phyloP scores from a whole-genome alignment of 1,140 invertebrate species.

The Paracyclopina nana region DNA sequence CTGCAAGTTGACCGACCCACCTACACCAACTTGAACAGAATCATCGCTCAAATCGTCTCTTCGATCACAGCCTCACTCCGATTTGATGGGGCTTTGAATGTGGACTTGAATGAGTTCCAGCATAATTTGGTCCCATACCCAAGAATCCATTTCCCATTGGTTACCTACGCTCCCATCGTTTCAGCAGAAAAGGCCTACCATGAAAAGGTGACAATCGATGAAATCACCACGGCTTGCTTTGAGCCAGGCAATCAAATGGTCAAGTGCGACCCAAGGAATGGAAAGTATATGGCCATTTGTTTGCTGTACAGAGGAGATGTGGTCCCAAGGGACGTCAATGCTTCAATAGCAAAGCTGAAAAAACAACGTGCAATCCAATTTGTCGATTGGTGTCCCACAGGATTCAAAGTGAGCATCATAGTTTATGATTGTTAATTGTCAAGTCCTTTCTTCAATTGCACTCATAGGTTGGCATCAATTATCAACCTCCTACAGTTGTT shows the following conservation, averaged over 20 bases:
- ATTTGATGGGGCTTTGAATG: constrained; percentile 71
- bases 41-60: constrained; percentile 63
- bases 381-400: constrained; percentile 37
- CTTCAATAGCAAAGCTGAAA: constrained; percentile 33
- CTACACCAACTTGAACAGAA: constrained; percentile 51
- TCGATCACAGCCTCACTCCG: constrained; percentile 62
- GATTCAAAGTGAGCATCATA: constrained; percentile 28
- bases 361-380: constrained; percentile 34
- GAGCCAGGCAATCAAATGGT: constrained; percentile 32
- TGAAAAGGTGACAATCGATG: constrained; percentile 24
- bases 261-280: constrained; percentile 31
- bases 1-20: constrained; percentile 37
- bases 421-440: too few species aligned
- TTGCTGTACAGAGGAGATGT: constrained; percentile 32
- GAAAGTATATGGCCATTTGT: constrained; percentile 27
- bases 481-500: constrained; percentile 63
- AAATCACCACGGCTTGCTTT: constrained; percentile 31
- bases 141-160: constrained; percentile 40
- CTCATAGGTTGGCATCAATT: constrained; percentile 51
- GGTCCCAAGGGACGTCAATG: constrained; percentile 28
- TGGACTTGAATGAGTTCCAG: constrained; percentile 57
- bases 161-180: constrained; percentile 19
- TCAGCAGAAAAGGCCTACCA: constrained; percentile 10
- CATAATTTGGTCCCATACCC: constrained; percentile 43
- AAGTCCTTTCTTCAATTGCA: too few species aligned